Evolutionary conservation across 2,888 invertebrate genomes (phyloP), one percentile per base, ranked within the genome.

Genomic region (Incurvaria masculella): DNA sequence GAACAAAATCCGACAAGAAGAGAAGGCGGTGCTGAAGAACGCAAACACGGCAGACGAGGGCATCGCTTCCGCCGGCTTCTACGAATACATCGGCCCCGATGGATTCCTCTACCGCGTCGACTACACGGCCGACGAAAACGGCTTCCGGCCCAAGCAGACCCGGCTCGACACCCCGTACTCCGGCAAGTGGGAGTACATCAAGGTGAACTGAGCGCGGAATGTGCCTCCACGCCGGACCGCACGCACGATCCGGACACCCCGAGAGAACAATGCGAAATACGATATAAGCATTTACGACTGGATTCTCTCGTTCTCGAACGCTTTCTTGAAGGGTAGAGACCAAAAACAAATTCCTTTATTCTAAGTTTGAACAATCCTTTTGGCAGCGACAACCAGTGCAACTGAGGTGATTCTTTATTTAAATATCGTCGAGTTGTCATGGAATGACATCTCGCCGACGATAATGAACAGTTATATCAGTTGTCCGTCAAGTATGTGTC

Each of bases 1-100:
- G 61, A 80, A 80, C 66, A 80, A 79, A 57, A 80, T 80, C 53
- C 75, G 79, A 55, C 78, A 76, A 52, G 72, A 76, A 60, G 79
- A 80, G 57, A 75, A 73, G 46, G 79, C 79, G n/a, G 63, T 73
- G 10, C 55, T 79, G 49, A 79, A 76, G 59, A 79, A 79, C 57
- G 66, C 74, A 2, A 78, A 79, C 59, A 70, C 76, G 2, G 58
- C 68, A 17, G 78, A 79, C 52, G 79, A 79, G 57, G 79, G 79
- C 3, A 79, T 79, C 46, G 75, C 79, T 21, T 79, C 78, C 14
- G 59, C 68, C 50, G 79, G 79, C 10, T 80, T 76, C 61, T 80
- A 80, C 61, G 79, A 80, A 54, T 80, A 79, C 66, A 78, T 80
- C 39, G 79, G 79, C 21, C 79, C 79, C 23, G 79, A 79, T 50